Evolutionary conservation across 2,113 vertebrate species (phyloP), one percentile per base, ranked within the genome.

Genomic region (Tympanuchus pallidicinctus): DNA sequence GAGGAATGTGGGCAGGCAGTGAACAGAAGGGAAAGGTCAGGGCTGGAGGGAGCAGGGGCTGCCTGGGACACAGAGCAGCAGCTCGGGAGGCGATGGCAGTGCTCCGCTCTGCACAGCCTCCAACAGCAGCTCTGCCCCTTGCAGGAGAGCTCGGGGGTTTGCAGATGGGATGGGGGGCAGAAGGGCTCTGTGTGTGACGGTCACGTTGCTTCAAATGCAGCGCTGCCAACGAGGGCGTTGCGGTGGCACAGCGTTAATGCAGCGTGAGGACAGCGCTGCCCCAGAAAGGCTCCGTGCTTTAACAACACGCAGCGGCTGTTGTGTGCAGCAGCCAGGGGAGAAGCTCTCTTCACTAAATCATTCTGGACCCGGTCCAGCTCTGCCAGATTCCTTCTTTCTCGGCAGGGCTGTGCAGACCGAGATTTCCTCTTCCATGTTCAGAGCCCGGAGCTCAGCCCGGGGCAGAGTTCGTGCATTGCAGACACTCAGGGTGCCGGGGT

Each of bases 221-320:
- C 2, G 3, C 20, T 56, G 70, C 30, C 2, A 3, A 38, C 6
- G 25, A 10, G 3, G 64, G 2, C 2, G 2, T 36, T 74, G 73
- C 0, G 2, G 21, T 6, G 27, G 17, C 30, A 3, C 0, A 3
- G 10, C 1, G 3, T 30, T 24, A 40, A 38, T 10, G 45, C 12
- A 38, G 65, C 8, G 3, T 17, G 56, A 43, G 71, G 36, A 11
- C 42, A 40, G 24, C 5, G 1, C 34, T 47, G 65, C 20, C 50
- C 60, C 1, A 0, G 67, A 2, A 13, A 36, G 59, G 27, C 24
- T 69, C 65, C 0, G 0, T n/a, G 63, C 50, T 64, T 80, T 36
- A 66, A 59, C 43, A 84, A 66, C 27, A 21, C 42, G n/a, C 43
- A 72, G 28, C 42, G 77, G 61, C 65, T 66, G 32, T 47, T 50